Base-by-base conservation (phyloP, 2,888 invertebrate genomes). In the Monochamus alternatus region DNA sequence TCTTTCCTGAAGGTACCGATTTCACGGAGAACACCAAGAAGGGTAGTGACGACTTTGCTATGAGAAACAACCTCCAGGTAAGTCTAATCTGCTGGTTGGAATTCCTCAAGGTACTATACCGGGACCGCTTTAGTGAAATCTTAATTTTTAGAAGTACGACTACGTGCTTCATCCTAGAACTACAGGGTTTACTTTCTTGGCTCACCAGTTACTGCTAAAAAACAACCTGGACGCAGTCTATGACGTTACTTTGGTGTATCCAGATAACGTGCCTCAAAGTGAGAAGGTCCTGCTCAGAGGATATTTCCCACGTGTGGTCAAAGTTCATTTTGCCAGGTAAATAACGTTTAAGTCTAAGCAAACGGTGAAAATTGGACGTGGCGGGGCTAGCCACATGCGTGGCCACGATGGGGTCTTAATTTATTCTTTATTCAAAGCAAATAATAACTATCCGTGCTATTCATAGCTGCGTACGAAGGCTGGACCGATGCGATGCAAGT, bases 1-100 rank as follows among this genome's bases (percentile, higher is more conserved):
- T 97, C 79, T 97, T 97, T 85, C 97, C 97, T 0, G 97, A 97
- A 89, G 97, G 97, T 12, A 97, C 97, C 0, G 96, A 97, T 87
- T 90, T 96, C 75, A 95, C 95, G 47, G 89, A 90, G 31, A 90
- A 90, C 30, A 95, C 95, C 70, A 92, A 92, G 81, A 89, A 87
- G 30, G 92, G 92, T 58, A 96, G 96, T 81, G 92, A 95, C 83
- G 90, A 89, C 79, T 96, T 92, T 88, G 97, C 97, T 0, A 89
- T 89, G 22, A 91, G 91, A 78, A 91, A 94, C 86, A 91, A 92
- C 79, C 89, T 96, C 76, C 94, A 94, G 87, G 92, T 92, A 85
- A 83, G 83, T 82, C 30, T 10, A 32, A 4, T 12, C 32, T 5
- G 12, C 22, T 8, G 5, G 7, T 59, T 52, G 30, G 38, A 12